Evolutionary conservation across 2,888 invertebrate genomes (phyloP).

Genomic region (Autographa pulchrina): DNA sequence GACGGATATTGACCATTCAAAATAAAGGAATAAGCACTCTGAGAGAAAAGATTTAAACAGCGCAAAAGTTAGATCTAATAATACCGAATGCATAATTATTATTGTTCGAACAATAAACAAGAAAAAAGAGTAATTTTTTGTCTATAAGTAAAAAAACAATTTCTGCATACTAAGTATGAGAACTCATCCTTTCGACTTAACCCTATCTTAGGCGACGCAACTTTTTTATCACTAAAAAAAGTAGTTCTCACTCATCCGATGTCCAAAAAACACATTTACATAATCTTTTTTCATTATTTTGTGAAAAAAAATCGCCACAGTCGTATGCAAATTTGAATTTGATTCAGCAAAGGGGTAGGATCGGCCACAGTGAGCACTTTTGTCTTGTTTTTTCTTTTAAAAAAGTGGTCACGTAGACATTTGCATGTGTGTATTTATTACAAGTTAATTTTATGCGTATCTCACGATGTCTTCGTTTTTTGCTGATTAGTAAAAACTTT

Average conservation of each 20-base stretch:
- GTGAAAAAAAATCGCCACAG: slow-evolving; percentile 84
- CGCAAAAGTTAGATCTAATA: too few species aligned
- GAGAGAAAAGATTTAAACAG: too few species aligned
- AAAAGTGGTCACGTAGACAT: slow-evolving; percentile 85
- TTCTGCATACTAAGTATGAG: slow-evolving; percentile 57
- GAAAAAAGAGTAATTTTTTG: slow-evolving; percentile 11
- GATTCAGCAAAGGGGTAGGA: slow-evolving; percentile 73
- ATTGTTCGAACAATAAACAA: slow-evolving; percentile 2
- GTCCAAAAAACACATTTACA: slow-evolving; percentile 87
- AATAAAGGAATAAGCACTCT: too few species aligned
- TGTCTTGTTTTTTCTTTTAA: slow-evolving; percentile 70
- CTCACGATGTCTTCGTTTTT: slow-evolving; percentile 80
- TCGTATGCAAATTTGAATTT: slow-evolving; percentile 82
- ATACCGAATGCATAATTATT: neutral
- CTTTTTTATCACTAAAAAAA: slow-evolving; percentile 73
- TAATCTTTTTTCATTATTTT: slow-evolving; percentile 73
- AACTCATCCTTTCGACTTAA: slow-evolving; percentile 58
- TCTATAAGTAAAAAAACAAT: slow-evolving; percentile 29
- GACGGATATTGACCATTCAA: too few species aligned
- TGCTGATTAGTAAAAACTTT: slow-evolving; percentile 58
- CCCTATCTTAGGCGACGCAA: slow-evolving; percentile 57
- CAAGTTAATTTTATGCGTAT: slow-evolving; percentile 81
- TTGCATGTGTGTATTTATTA: slow-evolving; percentile 73
- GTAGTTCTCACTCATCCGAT: slow-evolving; percentile 68
- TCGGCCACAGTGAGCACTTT: slow-evolving; percentile 68